A percentile compares a stretch with the other conserved stretches of the same genome.
These are phyloP conservation scores for Phortica variegata DNA, from an alignment of 1,140 invertebrate species.

Conservation along the genomic window DNA sequence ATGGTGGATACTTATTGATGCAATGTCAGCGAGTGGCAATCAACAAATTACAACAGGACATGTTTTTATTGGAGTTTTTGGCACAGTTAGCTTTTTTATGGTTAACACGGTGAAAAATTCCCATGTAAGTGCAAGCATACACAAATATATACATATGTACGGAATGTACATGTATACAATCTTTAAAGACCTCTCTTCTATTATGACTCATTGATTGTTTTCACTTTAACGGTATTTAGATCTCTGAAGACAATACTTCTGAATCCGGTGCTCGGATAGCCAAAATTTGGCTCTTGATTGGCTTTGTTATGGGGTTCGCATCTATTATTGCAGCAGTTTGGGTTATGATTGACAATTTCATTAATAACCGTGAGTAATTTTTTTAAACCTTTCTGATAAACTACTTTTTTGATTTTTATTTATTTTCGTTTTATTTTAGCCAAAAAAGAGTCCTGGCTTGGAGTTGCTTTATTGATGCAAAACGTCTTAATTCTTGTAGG, in stretches of 20 bases:
- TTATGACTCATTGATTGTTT: constrained; percentile 1
- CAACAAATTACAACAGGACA: constrained; percentile 72
- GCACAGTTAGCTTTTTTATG: constrained; percentile 93
- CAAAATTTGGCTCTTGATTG: constrained; percentile 92
- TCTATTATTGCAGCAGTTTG: constrained; percentile 92
- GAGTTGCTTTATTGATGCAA: constrained; percentile 90
- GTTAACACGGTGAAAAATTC: constrained; percentile 96
- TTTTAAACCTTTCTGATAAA: not conserved
- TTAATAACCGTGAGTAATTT: constrained; percentile 35
- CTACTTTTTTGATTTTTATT: not conserved
- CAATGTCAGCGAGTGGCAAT: constrained; percentile 70
- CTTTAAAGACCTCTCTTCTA: constrained; percentile 26
- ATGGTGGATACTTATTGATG: constrained; percentile 98
- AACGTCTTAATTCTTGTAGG: constrained; percentile 93
- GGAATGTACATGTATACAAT: constrained; percentile 4
- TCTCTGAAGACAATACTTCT: constrained; percentile 46
- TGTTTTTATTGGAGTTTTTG: constrained; percentile 92
- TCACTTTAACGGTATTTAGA: constrained; percentile 18
- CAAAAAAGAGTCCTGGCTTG: constrained; percentile 69
- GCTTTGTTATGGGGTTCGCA: constrained; percentile 94
- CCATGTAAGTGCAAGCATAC: constrained; percentile 68
- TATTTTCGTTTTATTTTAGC: constrained; percentile 15
- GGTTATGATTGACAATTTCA: constrained; percentile 87
- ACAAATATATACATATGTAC: not conserved
- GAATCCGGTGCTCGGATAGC: constrained; percentile 78